Evolutionary conservation across 2,797 vertebrate species (phyloP), one percentile per base, ranked within the genome.

Genomic region (Mus minutoides): DNA sequence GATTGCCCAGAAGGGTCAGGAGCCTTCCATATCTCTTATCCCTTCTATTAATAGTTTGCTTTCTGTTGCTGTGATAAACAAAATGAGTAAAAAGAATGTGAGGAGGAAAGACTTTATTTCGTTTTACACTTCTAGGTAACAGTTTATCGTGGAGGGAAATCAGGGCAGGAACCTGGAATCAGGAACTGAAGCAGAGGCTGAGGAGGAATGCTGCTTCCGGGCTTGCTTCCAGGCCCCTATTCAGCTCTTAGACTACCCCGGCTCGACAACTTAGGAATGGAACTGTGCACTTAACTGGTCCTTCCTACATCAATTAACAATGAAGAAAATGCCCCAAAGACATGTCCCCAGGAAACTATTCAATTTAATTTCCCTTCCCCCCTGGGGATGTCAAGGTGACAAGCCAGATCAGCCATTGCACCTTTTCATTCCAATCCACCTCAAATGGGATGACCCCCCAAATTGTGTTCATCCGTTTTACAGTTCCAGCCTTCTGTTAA

Each of bases 381-480:
- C n/a, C 1, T 71, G 37, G 52, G 10, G 56, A 3, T 56, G 16
- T 58, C n/a, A 40, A 40, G 69, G 17, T 88, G n/a, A 73, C 85
- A 73, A 29, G 10, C n/a, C 29, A 88, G 24, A 58, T 75, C 16
- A 31, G 69, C 3, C n/a, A 21, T 43, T 56, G 52, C 26, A 73
- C 52, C 40, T 88, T 86, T 94, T 79, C n/a, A 43, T 84, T 79
- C 43, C 31, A 94, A 91, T 34, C 69, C 22, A n/a, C 10, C 29
- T 88, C 64, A 96, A 93, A 86, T 83, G 46, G 24, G 37, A 76
- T 49, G 49, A n/a, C 43, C 13, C 92, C 49, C 49, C 49, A 71
- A 46, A 91, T 79, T 84, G 34, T 62, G 29, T 95, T 93, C 14
- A 60, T 69, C 76, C 86, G 14, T 85, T 80, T 84, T 84, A 9